Percentiles rank a stretch among this genome's conserved stretches.
These are phyloP conservation scores for Prionace glauca DNA, from an alignment of 2,797 vertebrate genomes.

Conservation along the genomic window DNA sequence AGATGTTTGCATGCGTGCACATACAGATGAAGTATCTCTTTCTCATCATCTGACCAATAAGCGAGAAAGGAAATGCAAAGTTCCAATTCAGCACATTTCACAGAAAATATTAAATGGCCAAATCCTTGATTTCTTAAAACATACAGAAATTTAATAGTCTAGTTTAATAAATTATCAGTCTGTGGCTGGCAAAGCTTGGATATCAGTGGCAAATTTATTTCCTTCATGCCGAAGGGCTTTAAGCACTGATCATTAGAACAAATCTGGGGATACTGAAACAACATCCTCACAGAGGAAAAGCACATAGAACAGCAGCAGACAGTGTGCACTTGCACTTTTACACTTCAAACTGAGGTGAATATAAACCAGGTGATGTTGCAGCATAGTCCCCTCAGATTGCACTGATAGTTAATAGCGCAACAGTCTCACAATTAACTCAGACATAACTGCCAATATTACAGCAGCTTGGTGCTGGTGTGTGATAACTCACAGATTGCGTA, in stretches of 20 bases:
- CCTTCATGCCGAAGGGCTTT: not conserved
- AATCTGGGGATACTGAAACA: not conserved
- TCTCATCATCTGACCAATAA: not conserved
- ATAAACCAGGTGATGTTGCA: not conserved
- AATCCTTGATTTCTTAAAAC: slow-evolving; percentile 13
- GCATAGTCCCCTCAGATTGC: no score
- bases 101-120: not conserved
- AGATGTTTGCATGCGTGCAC: no score
- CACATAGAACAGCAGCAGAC: not conserved
- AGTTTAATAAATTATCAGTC: not conserved
- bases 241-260: not conserved
- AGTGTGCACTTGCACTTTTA: not conserved
- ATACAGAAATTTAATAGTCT: not conserved
- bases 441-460: not conserved
- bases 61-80: not conserved
- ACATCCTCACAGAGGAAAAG: slow-evolving; percentile 29
- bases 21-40: no score
- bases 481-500: not conserved
- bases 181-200: not conserved
- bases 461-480: not conserved
- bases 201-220: not conserved
- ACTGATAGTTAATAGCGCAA: not conserved
- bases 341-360: not conserved
- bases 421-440: no score
- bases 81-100: not conserved